A percentile compares a stretch with the other conserved stretches of the same genome.
Evolutionary conservation across 2,888 invertebrate species (phyloP).

Genomic region (Drosophila stalkeri): DNA sequence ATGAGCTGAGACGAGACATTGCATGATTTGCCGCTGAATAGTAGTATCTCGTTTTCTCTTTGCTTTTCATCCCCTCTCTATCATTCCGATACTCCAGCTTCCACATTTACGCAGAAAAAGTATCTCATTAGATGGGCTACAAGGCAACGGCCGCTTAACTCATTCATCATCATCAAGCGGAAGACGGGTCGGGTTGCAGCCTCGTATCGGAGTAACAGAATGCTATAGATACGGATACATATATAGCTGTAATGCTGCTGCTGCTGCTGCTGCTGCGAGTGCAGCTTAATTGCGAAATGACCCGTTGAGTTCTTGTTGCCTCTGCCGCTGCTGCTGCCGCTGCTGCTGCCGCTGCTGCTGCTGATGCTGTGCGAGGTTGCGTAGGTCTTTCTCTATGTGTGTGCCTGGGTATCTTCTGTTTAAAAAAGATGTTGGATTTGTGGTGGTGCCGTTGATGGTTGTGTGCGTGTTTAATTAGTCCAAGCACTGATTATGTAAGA

Average conservation of each 20-base stretch:
- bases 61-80: not conserved
- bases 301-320: no score
- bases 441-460: not conserved
- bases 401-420: constrained; percentile 6
- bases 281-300: no score
- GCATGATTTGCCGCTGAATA: constrained; percentile 60
- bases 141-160: constrained; percentile 77
- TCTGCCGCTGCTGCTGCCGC: not conserved
- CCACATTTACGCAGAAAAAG: constrained; percentile 58
- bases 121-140: constrained; percentile 74
- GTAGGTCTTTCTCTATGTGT: constrained; percentile 4
- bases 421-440: constrained; percentile 13
- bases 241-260: constrained; percentile 38
- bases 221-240: constrained; percentile 38
- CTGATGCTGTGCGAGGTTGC: not conserved
- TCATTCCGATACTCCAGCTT: constrained; percentile 8
- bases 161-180: constrained; percentile 73
- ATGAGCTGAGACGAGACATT: constrained; percentile 12
- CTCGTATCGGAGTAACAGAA: constrained; percentile 20
- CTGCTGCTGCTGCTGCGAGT: constrained; percentile 25
- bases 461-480: constrained; percentile 70
- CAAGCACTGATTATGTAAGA: constrained; percentile 68
- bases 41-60: constrained; percentile 1
- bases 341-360: not conserved
- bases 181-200: constrained; percentile 9